Conservation (phyloP, 2,888 invertebrate genomes). For the Patella pellucida region DNA sequence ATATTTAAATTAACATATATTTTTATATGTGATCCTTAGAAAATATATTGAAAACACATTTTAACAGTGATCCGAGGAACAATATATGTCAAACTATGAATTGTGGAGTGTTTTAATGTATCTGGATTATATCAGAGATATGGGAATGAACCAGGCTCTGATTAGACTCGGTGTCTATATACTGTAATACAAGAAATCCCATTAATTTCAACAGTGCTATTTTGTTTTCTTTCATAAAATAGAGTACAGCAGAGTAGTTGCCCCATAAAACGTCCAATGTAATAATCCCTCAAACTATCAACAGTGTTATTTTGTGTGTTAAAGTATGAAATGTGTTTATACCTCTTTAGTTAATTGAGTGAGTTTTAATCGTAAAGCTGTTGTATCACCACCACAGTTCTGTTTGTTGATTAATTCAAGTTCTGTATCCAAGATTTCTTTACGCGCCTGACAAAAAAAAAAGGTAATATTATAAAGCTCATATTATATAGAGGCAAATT, state of each 20-base stretch:
- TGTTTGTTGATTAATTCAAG: constrained; percentile 91
- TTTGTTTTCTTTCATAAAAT: too few species aligned
- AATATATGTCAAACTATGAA: constrained; percentile 4
- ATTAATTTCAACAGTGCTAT: too few species aligned
- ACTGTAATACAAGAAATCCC: too few species aligned
- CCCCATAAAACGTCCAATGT: too few species aligned
- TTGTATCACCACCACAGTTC: constrained; percentile 85
- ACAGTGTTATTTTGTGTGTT: too few species aligned
- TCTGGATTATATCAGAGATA: constrained; percentile 11
- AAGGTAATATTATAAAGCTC: background rate
- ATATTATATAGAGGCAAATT: too few species aligned
- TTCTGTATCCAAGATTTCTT: constrained; percentile 91
- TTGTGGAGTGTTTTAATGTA: constrained; percentile 22
- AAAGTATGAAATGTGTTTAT: background rate
- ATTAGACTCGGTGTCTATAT: background rate
- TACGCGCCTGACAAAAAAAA: constrained; percentile 76
- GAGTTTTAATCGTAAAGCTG: constrained; percentile 83
- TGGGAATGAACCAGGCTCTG: constrained; percentile 25
- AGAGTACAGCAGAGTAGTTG: too few species aligned
- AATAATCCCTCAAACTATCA: too few species aligned
- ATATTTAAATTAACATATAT: background rate
- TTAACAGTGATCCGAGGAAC: background rate
- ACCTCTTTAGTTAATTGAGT: constrained; percentile 78
- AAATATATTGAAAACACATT: background rate
- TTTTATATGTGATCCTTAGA: background rate